Base-by-base conservation (phyloP, 1,140 invertebrate genomes). In the Musca domestica region DNA sequence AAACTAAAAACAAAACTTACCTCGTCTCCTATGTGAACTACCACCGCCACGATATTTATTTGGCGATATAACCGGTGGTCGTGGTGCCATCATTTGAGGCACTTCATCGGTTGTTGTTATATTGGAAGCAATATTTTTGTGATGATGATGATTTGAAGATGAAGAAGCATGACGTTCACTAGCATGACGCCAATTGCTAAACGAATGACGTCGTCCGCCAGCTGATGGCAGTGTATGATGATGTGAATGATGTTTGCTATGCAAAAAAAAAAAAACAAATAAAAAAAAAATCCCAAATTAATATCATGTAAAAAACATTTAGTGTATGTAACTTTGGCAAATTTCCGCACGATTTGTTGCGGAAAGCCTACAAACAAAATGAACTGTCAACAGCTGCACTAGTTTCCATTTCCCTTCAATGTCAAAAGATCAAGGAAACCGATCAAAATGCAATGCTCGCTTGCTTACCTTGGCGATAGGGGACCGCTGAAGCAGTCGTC, bases 371-470 rank as follows among this genome's bases (percentile, higher is more conserved):
- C n/a, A n/a, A 54, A 51, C 30, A 68, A 77, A 72, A 72, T 75
- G 76, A 77, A 72, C 73, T 78, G 78, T 80, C 77, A 80, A 80
- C 76, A 80, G 77, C 77, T 80, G 77, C 77, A 70, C 58, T 48
- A 30, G 61, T 66, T 66, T 47, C 17, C 2, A n/a, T 20, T 51
- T 51, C 20, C 25, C 58, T 34, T 41, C 34, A 41, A 41, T 41
- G 34, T 41, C 34, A 71, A 34, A 20, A 46, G 72, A 70, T 73
- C 58, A 67, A 51, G 52, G 27, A 7, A 14, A 25, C n/a, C 47
- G 9, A 48, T 41, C 9, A 61, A 17, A 49, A 12, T 64, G 10
- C 22, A 19, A 56, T 25, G 17, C 19, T 48, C 30, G 17, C 27
- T 17, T 23, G 68, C 75, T 78, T 73, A 79, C 77, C 77, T 79